phyloP scores from a whole-genome alignment of 2,797 vertebrate genomes.

The Muscicapa comitata region DNA sequence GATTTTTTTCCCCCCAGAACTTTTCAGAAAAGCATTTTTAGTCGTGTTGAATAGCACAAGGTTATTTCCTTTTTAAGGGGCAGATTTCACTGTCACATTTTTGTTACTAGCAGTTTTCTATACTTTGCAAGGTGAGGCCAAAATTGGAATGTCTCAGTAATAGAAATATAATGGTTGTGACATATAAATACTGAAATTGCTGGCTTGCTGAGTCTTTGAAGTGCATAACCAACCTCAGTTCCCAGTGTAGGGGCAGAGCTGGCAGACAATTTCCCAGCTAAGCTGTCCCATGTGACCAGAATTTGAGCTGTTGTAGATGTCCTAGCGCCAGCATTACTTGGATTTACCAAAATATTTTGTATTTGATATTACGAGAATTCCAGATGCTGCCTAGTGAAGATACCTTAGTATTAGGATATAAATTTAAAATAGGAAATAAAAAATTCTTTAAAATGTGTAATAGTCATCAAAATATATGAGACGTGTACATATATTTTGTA shows the following conservation, averaged over 20 bases:
- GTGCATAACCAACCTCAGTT: neutral
- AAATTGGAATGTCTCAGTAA: neutral
- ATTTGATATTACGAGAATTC: neutral
- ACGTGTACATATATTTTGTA: neutral
- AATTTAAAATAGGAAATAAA: neutral
- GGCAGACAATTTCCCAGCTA: neutral
- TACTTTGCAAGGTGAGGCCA: neutral
- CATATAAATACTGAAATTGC: neutral
- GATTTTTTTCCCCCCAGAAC: neutral
- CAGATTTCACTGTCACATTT: neutral
- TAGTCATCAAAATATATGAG: neutral
- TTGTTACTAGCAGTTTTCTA: neutral
- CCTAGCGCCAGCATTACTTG: neutral
- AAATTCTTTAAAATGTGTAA: neutral
- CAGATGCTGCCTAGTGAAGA: neutral
- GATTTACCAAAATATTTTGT: constrained; percentile 23
- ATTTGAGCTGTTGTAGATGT: neutral
- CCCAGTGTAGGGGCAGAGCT: neutral
- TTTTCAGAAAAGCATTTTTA: neutral
- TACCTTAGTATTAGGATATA: neutral
- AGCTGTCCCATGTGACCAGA: neutral
- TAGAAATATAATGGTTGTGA: neutral
- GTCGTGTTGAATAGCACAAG: neutral
- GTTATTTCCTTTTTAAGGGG: neutral
- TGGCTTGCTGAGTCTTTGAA: neutral